Evolutionary conservation across 1,140 invertebrate genomes (phyloP), one percentile per base, ranked within the genome.

Genomic region (Heliconius hermathena): DNA sequence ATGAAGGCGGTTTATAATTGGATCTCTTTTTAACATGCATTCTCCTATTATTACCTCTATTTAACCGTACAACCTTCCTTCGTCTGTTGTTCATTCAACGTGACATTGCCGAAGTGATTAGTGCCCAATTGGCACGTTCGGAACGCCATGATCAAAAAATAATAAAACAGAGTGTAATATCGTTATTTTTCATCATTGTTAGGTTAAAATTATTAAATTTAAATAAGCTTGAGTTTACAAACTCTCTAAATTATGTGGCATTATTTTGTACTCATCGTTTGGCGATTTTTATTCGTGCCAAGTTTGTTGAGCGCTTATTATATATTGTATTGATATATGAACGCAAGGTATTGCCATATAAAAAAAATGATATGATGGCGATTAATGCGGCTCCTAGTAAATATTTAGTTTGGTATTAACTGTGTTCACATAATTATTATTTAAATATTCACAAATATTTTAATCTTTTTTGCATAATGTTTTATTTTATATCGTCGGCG

Each of bases 161-260:
- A 46, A 46, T 46, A 16, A 46, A 46, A 46, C 41, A 46, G 41
- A 46, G 41, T 46, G 1, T 1, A 46, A 52, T 52, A 6, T 52
- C 16, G 49, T 52, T 20, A 52, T 20, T 52, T 22, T n/a, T 60
- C 20, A 0, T 11, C 54, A 8, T 54, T 54, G 5, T 54, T 57
- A 22, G 54, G 6, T 57, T 57, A 66, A 66, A 26, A 16, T 66
- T 29, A 66, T 66, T 16, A 71, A 83, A 78, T 73, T 82, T 79
- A 52, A 73, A 57, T 79, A 82, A 84, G 84, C 84, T 89, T 85
- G 83, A 84, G 85, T 88, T 79, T 79, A 70, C 82, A 80, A 79
- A 89, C 83, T 86, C 79, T 77, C 79, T 78, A 73, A 82, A 36
- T 78, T 77, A 22, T 82, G 79, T 81, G 83, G 76, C 77, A 79